Base-by-base conservation (phyloP, 1,140 invertebrate species). In the Pseudoatta argentina region DNA sequence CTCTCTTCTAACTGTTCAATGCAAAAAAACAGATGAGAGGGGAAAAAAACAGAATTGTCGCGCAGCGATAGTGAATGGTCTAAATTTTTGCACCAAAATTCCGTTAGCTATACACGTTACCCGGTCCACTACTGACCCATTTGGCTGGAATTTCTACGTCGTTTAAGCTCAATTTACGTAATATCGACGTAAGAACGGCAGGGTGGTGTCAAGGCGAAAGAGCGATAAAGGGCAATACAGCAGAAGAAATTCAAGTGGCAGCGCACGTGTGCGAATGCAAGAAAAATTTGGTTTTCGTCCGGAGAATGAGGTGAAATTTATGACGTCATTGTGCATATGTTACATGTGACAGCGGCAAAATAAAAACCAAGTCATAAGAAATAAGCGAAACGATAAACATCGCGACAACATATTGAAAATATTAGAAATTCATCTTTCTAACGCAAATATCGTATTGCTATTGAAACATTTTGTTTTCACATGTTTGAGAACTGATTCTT, bases 81-180 rank as follows among this genome's bases (percentile, higher is more conserved):
- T 59, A 48, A 73, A 34, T 59, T 83, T 44, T 75, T 75, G 12
- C 34, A 59, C 18, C 14, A 71, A 88, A 88, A 87, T 87, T 85
- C 71, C 27, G 44, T 59, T 34, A 27, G 30, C 69, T 82, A 30
- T 73, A 75, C 53, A 76, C 7, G n/a, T 85, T 64, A 59, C 51
- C 30, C 66, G 55, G 51, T 53, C 27, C 59, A 21, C 21, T 21
- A 73, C 76, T 92, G 90, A 91, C 91, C 91, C 82, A 92, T 92
- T 92, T 92, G 75, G 87, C 86, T 51, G 64, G 69, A 86, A 61
- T 88, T 91, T 88, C 89, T 72, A 76, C 66, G 86, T 86, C 86
- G 78, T 82, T 92, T 92, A 90, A 91, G 89, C 72, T 77, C 88
- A 90, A 92, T 92, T 91, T 92, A 90, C 90, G 91, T 90, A 91